Base-by-base conservation (phyloP, 1,140 invertebrate genomes). In the Scaptomyza pallida region DNA sequence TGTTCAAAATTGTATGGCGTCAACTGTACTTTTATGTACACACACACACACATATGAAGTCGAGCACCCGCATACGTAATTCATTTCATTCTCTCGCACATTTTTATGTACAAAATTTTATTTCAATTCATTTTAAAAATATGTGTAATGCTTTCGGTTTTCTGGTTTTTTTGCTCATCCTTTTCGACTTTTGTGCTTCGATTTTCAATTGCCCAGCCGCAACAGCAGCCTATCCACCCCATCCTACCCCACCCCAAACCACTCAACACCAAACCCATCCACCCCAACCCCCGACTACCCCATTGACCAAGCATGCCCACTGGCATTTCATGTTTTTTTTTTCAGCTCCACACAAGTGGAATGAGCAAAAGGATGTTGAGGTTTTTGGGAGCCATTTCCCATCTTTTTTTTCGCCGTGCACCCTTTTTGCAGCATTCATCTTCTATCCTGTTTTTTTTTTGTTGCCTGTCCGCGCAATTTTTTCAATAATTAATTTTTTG, bases 401-500 rank as follows among this genome's bases (percentile, higher is more conserved):
- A n/a, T n/a, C n/a, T n/a, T 54, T 64, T 63, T 37, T 35, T 35
- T 2, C 2, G 3, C 12, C 10, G 10, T n/a, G 2, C 60, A 23
- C 62, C 55, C 26, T 21, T 16, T n/a, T 10, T 2, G 23, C 23
- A 4, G 26, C 21, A 30, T 33, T 33, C 15, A 10, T 50, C 64
- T 33, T 6, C 26, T n/a, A n/a, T n/a, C n/a, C n/a, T n/a, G n/a
- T n/a, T 30, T 30, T 9, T 61, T 72, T 56, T 37, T 37, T n/a
- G 56, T 69, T 56, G 63, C 60, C 21, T 65, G 68, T 70, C 50
- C 64, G 80, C 82, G 68, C 77, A 72, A 76, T 81, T 86, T 86
- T 86, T 86, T 86, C 82, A 88, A 86, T 88, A 86, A 88, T 86
- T 86, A 86, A 86, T 86, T 86, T 86, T 86, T 86, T 86, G 75